Percentiles rank a stretch among this genome's conserved stretches.
Conservation (phyloP, 2,113 vertebrate genomes). For the Dinomys branickii region DNA sequence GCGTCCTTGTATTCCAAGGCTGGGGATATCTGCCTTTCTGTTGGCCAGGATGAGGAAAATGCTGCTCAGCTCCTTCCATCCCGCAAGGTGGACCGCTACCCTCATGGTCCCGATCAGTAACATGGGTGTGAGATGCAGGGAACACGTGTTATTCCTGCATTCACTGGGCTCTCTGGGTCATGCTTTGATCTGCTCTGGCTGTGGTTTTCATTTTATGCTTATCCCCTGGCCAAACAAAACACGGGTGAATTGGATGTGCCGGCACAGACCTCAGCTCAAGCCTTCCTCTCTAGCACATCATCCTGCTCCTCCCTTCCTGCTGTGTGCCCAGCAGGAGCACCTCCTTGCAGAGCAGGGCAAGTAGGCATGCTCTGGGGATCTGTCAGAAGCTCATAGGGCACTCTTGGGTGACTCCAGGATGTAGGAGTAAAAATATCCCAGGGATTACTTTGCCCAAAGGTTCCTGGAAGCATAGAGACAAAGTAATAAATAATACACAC, state of each 20-base stretch:
- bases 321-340: slow-evolving; percentile 19
- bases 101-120: not conserved
- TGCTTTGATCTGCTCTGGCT: not conserved
- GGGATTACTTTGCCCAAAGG: slow-evolving; percentile 85
- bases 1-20: not conserved
- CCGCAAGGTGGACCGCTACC: not conserved
- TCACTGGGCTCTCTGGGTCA: not conserved
- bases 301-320: not conserved
- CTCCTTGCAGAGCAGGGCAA: slow-evolving; percentile 63
- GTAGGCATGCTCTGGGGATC: slow-evolving; percentile 85
- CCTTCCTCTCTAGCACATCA: not conserved
- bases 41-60: not conserved
- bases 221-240: not conserved
- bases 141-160: not conserved
- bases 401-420: slow-evolving; percentile 87
- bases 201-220: not conserved
- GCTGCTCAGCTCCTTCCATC: not conserved
- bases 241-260: not conserved
- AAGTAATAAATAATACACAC: not conserved
- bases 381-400: slow-evolving; percentile 84
- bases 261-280: slow-evolving; percentile 47
- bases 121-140: not conserved
- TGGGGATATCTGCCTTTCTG: not conserved
- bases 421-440: slow-evolving; percentile 85
- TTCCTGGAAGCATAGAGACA: slow-evolving; percentile 79